Evolutionary conservation across 2,888 invertebrate genomes (phyloP).

Genomic region (Alloscopus bannaensis): DNA sequence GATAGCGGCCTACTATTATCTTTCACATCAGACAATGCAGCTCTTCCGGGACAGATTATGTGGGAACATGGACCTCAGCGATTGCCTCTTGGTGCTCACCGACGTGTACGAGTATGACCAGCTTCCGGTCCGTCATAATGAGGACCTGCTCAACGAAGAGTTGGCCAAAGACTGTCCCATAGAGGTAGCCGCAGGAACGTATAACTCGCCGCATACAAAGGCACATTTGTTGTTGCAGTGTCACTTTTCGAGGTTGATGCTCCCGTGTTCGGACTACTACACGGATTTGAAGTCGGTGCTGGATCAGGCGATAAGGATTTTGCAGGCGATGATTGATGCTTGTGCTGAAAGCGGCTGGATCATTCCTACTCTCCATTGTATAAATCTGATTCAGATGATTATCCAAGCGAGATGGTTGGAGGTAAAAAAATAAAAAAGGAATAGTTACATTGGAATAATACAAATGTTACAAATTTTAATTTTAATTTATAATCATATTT

Average conservation of each 20-base stretch:
- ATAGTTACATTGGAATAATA: background rate
- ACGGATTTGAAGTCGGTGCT: constrained; percentile 98
- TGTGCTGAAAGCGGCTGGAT: constrained; percentile 94
- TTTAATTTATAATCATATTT: constrained; percentile 12
- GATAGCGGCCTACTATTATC: constrained; percentile 97
- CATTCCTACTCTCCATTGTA: constrained; percentile 85
- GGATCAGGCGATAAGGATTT: constrained; percentile 95
- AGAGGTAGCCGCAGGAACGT: constrained; percentile 83
- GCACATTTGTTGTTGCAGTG: constrained; percentile 95
- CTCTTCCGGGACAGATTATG: constrained; percentile 85
- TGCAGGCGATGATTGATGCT: constrained; percentile 98
- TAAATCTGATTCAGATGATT: constrained; percentile 90
- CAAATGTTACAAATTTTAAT: constrained; percentile 8
- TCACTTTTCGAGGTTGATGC: constrained; percentile 87
- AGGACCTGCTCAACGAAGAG: constrained; percentile 93
- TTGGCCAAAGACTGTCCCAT: constrained; percentile 86
- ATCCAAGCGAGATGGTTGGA: constrained; percentile 93
- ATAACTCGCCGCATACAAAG: constrained; percentile 96
- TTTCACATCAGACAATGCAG: constrained; percentile 92
- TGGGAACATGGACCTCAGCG: constrained; percentile 81
- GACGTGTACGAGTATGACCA: constrained; percentile 92
- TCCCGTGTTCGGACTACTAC: constrained; percentile 95
- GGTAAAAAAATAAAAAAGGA: constrained; percentile 69
- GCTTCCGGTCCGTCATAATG: constrained; percentile 98
- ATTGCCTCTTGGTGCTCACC: constrained; percentile 86